Evolutionary conservation across 2,888 invertebrate species (phyloP).

Genomic region (Spodoptera picta): DNA sequence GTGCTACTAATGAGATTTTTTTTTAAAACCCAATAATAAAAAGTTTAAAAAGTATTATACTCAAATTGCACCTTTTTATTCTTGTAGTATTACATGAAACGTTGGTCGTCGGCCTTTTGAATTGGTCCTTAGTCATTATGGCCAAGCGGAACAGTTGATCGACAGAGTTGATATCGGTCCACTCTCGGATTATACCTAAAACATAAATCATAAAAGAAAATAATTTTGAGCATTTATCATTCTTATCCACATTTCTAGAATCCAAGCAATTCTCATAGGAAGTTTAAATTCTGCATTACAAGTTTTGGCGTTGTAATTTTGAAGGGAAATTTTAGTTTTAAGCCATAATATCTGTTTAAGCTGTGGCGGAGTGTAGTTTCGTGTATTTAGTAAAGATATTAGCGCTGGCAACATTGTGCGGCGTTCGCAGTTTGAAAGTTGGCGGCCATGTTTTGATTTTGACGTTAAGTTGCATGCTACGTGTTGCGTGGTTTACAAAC

Average conservation of each 20-base stretch:
- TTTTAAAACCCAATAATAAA: too few relatives aligned
- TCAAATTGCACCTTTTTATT: too few relatives aligned
- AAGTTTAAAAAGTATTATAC: too few relatives aligned
- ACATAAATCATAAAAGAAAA: too few relatives aligned
- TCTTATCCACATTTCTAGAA: conserved; percentile 22
- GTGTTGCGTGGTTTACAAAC: too few relatives aligned
- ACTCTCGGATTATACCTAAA: too few relatives aligned
- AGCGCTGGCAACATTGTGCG: conserved; percentile 22
- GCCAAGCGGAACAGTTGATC: too few relatives aligned
- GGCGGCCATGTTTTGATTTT: conserved; percentile 12
- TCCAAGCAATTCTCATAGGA: conserved; percentile 41
- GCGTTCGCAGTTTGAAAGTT: conserved; percentile 15
- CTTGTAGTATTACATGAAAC: too few relatives aligned
- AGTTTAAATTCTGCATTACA: conserved; percentile 53
- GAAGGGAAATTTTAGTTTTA: conserved; percentile 46
- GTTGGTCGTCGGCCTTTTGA: too few relatives aligned
- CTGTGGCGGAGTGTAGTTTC: conserved; percentile 24
- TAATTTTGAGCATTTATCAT: background rate
- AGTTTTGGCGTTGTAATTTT: conserved; percentile 49
- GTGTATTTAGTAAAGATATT: conserved; percentile 40
- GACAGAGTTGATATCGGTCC: too few relatives aligned
- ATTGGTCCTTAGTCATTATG: too few relatives aligned
- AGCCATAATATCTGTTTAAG: conserved; percentile 46
- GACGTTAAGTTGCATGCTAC: background rate
- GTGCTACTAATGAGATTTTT: too few relatives aligned